Evolutionary conservation across 2,888 invertebrate species (phyloP), one percentile per base, ranked within the genome.

Genomic region (Chalcosyrphus nemorum): DNA sequence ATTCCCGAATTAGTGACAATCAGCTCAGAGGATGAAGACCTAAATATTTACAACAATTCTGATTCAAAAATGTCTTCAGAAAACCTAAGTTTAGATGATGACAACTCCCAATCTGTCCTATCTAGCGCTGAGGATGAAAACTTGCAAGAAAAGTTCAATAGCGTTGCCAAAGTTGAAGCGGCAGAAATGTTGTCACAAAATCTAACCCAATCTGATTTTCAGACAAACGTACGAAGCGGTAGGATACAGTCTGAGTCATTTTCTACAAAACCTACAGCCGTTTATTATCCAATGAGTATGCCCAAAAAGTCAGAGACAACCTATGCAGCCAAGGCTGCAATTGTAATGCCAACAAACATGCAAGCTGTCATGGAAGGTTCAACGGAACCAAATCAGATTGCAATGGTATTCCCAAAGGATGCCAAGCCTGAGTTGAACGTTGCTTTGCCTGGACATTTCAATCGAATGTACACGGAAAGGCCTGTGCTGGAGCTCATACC

Each of bases 341-440:
- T 76, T 27, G 50, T 78, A 9, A 68, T 72, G 56, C 78, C 82
- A 15, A 43, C 61, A 6, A 72, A 72, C 2, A 72, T 61, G 56
- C 66, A 63, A 17, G 6, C 21, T 6, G 45, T 54, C 2, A 0
- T 41, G 11, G 61, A 54, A 9, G 32, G 13, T 5, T 7, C 78
- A 15, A 56, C 61, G 0, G 50, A 61, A 41, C 15, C 68, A 1
- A 41, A 15, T 15, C 47, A 57, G 11, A 29, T 82, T 56, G 47
- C 45, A 15, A 82, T 82, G 78, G 15, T 82, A 27, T 82, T 82
- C 11, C 82, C 82, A 32, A 78, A 78, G 24, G 66, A 82, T 15
- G 1, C 43, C 1, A 66, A 35, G 38, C 82, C 78, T 5, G 41
- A 38, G 2, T 32, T 74, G 0, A 78, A 82, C 57, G 54, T 54